These are phyloP conservation scores for Mesembrinibis cayennensis DNA, from an alignment of 2,113 vertebrate genomes.

Conservation along the genomic window DNA sequence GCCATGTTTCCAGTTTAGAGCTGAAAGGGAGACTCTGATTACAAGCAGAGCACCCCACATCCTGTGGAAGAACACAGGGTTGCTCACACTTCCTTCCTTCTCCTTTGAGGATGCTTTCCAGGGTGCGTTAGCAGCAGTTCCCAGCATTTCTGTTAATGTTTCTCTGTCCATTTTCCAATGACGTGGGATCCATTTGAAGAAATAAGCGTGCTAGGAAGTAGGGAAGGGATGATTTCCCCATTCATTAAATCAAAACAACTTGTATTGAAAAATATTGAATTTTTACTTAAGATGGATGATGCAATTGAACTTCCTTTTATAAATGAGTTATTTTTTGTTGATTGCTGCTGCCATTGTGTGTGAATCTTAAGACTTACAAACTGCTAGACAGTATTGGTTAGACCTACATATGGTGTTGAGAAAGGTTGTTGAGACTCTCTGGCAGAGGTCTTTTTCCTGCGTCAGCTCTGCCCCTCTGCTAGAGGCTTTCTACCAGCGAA, in stretches of 20 bases:
- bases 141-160: background rate
- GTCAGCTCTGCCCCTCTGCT: background rate
- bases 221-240: constrained; percentile 12
- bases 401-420: background rate
- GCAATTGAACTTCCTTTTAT: constrained; percentile 49
- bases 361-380: background rate
- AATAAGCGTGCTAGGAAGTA: background rate
- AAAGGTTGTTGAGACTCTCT: background rate
- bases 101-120: background rate
- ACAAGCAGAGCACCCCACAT: background rate
- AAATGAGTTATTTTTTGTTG: constrained; percentile 67
- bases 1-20: background rate
- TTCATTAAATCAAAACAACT: constrained; percentile 49
- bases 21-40: background rate
- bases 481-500: background rate
- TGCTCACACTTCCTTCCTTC: background rate
- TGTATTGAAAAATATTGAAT: constrained; percentile 44
- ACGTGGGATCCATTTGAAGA: background rate
- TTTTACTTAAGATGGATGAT: constrained; percentile 64
- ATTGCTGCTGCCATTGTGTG: background rate
- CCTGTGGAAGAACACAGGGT: background rate
- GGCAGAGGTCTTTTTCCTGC: background rate
- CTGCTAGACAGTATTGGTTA: background rate
- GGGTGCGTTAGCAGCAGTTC: background rate
- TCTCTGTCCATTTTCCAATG: background rate